Base-by-base conservation (phyloP, 2,113 vertebrate species). In the Steatornis caripensis region DNA sequence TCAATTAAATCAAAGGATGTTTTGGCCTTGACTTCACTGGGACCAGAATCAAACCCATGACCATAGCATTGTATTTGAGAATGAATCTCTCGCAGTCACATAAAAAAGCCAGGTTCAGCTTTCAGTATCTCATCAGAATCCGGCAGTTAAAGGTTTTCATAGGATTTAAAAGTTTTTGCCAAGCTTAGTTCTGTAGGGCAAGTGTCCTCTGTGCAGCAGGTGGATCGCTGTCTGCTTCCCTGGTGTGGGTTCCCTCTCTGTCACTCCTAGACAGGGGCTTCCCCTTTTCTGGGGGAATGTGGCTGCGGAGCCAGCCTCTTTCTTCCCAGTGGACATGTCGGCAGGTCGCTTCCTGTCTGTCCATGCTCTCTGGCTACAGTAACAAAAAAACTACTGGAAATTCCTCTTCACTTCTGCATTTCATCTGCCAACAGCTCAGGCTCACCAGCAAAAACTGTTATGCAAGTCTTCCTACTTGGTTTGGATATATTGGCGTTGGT, bases 11-110 rank as follows among this genome's bases (percentile, higher is more conserved):
- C 84, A 94, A 76, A 91, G 80, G 69, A 83, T 82, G 89, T 65
- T 95, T 94, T 92, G 87, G 80, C 80, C 89, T 89, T 91, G 88
- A 79, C 53, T 95, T 93, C 65, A 69, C 69, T 84, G 84, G 57
- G 72, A 61, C 57, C 72, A 76, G 80, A 95, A 82, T 94, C 96
- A 95, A 93, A 94, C 61, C 64, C 65, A 18, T 89, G 65, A 48
- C 39, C 45, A 11, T 22, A 74, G 51, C 77, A n/a, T 43, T 95
- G 55, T 90, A 84, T 65, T 87, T 85, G 75, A 94, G 94, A 95
- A 83, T 54, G 4, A 90, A 13, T 64, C 49, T 89, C 65, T 87
- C 1, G 2, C 64, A 90, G 69, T 89, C 60, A 87, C 55, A 49
- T 48, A n/a, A 71, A 85, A 85, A 61, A 69, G 49, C 43, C 80